phyloP scores from a whole-genome alignment of 2,888 invertebrate genomes.

The Parthenolecanium corni region DNA sequence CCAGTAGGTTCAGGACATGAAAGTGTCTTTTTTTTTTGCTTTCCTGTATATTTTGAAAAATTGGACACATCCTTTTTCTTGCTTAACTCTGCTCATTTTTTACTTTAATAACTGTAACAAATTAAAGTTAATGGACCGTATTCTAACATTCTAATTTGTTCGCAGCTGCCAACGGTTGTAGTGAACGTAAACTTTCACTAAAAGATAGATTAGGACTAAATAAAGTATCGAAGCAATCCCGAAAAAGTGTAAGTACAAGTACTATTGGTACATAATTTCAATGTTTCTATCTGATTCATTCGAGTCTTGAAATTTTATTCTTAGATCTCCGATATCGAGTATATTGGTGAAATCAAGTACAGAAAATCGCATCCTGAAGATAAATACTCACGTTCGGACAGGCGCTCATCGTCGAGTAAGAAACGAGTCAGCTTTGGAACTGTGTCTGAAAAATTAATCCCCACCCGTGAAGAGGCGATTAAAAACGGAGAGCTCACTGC shows the following conservation, averaged over 20 bases:
- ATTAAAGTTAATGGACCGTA: no score
- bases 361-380: neutral
- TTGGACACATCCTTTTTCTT: no score
- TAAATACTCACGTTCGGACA: neutral
- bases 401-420: neutral
- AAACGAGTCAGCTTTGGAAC: constrained; percentile 24
- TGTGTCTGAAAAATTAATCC: constrained; percentile 24
- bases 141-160: no score
- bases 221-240: neutral
- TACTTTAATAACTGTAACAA: no score
- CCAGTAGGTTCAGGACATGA: no score
- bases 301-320: neutral
- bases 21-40: no score
- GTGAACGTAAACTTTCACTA: constrained; percentile 11
- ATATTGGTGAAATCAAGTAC: neutral
- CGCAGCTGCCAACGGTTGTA: constrained; percentile 3
- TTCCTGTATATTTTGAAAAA: no score
- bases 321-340: neutral
- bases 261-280: neutral
- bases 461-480: constrained; percentile 24
- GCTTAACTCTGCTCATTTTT: no score
- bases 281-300: neutral
- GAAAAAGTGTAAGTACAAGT: neutral
- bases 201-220: constrained; percentile 17
- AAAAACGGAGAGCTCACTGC: constrained; percentile 12